Percentiles rank a stretch among this genome's conserved stretches.
phyloP scores from a whole-genome alignment of 2,797 vertebrate species.

The Antennarius maculatus region DNA sequence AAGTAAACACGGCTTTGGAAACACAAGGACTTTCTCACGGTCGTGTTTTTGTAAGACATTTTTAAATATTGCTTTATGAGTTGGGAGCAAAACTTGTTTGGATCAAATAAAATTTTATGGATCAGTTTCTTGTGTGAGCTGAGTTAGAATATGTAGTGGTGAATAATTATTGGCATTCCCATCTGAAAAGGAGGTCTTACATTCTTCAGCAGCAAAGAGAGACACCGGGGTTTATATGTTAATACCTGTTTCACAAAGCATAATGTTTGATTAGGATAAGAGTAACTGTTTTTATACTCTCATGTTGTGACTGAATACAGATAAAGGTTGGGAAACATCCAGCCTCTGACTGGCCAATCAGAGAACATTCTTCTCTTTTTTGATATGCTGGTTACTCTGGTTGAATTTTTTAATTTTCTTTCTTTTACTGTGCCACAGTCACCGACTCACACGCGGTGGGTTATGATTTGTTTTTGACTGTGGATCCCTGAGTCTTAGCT shows the following conservation, averaged over 20 bases:
- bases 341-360: conserved; percentile 32
- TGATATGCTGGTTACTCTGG: conserved; percentile 47
- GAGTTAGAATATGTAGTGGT: conserved; percentile 62
- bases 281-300: conserved; percentile 28
- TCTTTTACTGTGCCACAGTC: conserved; percentile 43
- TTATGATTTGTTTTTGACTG: conserved; percentile 29
- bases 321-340: conserved; percentile 37
- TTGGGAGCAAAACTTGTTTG: conserved; percentile 79
- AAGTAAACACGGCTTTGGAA: conserved; percentile 53
- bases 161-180: conserved; percentile 78
- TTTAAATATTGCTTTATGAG: conserved; percentile 62
- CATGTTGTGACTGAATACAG: conserved; percentile 48
- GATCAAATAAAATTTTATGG: conserved; percentile 78
- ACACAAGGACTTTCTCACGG: conserved; percentile 59
- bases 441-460: conserved; percentile 19
- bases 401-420: conserved; percentile 44
- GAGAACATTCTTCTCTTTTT: conserved; percentile 33
- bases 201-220: conserved; percentile 58
- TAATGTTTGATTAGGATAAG: conserved; percentile 47
- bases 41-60: conserved; percentile 71
- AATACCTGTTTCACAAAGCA: conserved; percentile 36
- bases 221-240: conserved; percentile 39
- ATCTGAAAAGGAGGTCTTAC: conserved; percentile 71
- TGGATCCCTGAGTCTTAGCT: conserved; percentile 57
- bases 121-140: conserved; percentile 71